Conservation (phyloP, 1,140 invertebrate species). For the Cheumatopsyche charites region DNA sequence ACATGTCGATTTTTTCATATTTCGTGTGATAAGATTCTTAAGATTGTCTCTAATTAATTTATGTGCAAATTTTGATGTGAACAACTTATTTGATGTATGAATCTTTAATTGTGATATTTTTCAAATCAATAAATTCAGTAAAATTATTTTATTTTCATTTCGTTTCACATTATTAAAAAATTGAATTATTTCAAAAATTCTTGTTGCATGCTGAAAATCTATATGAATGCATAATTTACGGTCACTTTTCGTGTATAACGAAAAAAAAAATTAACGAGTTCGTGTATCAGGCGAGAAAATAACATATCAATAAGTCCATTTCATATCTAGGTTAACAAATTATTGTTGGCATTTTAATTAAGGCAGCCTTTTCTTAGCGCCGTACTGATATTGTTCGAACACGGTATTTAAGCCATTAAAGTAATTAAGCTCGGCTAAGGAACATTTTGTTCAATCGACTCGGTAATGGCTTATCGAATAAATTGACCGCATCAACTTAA, state of each 20-base stretch:
- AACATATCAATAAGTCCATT: not conserved
- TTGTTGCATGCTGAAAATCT: too few relatives aligned
- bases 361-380: slow-evolving; percentile 1
- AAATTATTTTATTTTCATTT: too few relatives aligned
- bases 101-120: too few relatives aligned
- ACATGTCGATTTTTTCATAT: too few relatives aligned
- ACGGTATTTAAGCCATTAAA: not conserved
- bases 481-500: not conserved
- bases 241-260: not conserved
- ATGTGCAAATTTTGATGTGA: too few relatives aligned
- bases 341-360: slow-evolving; percentile 14
- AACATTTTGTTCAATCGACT: not conserved
- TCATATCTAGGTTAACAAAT: slow-evolving; percentile 16
- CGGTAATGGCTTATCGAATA: not conserved
- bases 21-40: too few relatives aligned
- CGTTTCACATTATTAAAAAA: too few relatives aligned
- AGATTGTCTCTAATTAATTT: too few relatives aligned
- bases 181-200: too few relatives aligned
- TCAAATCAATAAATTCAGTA: too few relatives aligned
- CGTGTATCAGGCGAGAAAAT: not conserved
- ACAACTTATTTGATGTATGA: too few relatives aligned
- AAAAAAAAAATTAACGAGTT: not conserved
- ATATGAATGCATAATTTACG: too few relatives aligned
- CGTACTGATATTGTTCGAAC: slow-evolving; percentile 4
- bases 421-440: not conserved